A percentile compares a stretch with the other conserved stretches of the same genome.
phyloP scores from a whole-genome alignment of 2,797 vertebrate species.

The Malacoraja senta region DNA sequence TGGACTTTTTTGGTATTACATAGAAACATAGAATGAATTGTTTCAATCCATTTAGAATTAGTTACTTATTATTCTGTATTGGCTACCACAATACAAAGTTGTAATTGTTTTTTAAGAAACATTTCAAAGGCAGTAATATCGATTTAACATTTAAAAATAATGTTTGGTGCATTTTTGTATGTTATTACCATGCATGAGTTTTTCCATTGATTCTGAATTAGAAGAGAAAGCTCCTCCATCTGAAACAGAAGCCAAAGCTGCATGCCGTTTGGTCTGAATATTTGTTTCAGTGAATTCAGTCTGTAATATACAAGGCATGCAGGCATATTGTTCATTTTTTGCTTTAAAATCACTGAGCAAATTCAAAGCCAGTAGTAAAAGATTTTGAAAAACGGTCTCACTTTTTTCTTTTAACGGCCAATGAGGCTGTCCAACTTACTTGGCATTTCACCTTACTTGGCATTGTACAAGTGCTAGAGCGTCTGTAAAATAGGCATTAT shows the following conservation, averaged over 20 bases:
- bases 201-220: conserved; percentile 23
- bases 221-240: conserved; percentile 10
- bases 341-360: neutral
- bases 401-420: neutral
- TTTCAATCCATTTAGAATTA: neutral
- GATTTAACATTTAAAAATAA: neutral
- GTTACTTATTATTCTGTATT: neutral
- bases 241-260: conserved; percentile 8
- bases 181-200: neutral
- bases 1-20: neutral
- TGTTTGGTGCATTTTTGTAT: neutral
- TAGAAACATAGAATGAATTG: no score
- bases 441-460: no score
- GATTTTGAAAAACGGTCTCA: neutral
- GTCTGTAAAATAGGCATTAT: neutral
- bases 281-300: neutral
- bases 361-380: neutral
- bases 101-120: neutral
- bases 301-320: neutral
- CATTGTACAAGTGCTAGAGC: neutral
- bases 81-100: neutral
- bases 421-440: neutral
- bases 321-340: neutral
- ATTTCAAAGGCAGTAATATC: neutral
- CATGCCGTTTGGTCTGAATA: neutral